Conservation (phyloP, 2,113 vertebrate species). For the Steatornis caripensis region DNA sequence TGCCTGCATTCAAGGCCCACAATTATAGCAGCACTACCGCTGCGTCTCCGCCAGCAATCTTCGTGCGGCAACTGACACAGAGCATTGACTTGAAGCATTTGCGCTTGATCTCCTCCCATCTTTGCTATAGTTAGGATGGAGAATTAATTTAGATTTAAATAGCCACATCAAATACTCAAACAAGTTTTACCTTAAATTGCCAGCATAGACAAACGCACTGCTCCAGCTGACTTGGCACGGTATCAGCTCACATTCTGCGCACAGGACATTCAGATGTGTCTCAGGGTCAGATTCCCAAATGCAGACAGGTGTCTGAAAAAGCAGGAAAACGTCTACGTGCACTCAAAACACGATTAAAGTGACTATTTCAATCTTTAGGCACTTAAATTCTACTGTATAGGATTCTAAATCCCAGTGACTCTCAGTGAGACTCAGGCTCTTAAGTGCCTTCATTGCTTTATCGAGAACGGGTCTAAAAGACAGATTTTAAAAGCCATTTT, state of each 20-base stretch:
- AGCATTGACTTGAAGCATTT: neutral
- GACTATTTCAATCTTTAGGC: neutral
- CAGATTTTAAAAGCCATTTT: neutral
- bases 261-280: neutral
- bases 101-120: neutral
- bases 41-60: neutral
- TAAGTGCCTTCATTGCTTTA: neutral
- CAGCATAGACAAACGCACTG: neutral
- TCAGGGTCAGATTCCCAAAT: neutral
- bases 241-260: neutral
- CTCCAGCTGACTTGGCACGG: neutral
- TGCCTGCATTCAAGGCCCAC: neutral
- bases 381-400: neutral
- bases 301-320: neutral
- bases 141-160: neutral
- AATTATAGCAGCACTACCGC: rapidly evolving
- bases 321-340: neutral
- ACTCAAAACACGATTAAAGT: neutral
- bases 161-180: neutral
- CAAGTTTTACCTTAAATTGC: neutral
- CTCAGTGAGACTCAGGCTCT: neutral
- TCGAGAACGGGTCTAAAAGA: neutral
- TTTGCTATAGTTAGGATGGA: neutral
- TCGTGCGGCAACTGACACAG: neutral
- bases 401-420: neutral